A percentile compares a stretch with the other conserved stretches of the same genome.
Conservation (phyloP, 1,140 invertebrate genomes). For the Oryctes rhinoceros region DNA sequence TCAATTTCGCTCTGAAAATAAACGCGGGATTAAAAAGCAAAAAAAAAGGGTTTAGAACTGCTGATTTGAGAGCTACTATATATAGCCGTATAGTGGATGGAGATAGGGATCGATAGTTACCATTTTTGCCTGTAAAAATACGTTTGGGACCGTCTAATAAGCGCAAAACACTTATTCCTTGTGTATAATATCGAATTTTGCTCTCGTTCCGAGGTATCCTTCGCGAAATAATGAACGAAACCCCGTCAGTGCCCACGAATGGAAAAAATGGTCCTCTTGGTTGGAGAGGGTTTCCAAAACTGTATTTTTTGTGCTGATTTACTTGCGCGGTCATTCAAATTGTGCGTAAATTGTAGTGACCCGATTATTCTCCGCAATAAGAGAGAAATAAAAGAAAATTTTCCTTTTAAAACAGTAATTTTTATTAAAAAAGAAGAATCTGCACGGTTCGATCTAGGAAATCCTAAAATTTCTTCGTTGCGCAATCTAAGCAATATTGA, state of each 20-base stretch:
- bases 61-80: constrained; percentile 39
- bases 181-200: not conserved
- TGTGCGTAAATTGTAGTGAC: too few species aligned
- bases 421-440: too few species aligned
- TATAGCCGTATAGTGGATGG: constrained; percentile 38
- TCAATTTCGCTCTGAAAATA: constrained; percentile 43
- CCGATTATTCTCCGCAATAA: too few species aligned
- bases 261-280: not conserved
- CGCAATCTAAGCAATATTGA: too few species aligned
- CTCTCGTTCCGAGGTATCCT: too few species aligned
- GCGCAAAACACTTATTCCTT: not conserved
- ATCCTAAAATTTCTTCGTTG: too few species aligned
- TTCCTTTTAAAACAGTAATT: too few species aligned
- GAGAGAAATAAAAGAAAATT: too few species aligned
- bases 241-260: not conserved
- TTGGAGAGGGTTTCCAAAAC: constrained; percentile 11
- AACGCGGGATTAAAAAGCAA: not conserved
- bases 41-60: constrained; percentile 38
- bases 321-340: not conserved
- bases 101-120: constrained; percentile 42
- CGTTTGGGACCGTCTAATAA: not conserved
- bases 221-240: not conserved
- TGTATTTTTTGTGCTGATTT: not conserved
- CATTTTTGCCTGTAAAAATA: constrained; percentile 6
- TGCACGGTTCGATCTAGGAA: too few species aligned